These are phyloP conservation scores for Crotalus helleri DNA, from an alignment of 2,113 vertebrate genomes.

Conservation along the genomic window DNA sequence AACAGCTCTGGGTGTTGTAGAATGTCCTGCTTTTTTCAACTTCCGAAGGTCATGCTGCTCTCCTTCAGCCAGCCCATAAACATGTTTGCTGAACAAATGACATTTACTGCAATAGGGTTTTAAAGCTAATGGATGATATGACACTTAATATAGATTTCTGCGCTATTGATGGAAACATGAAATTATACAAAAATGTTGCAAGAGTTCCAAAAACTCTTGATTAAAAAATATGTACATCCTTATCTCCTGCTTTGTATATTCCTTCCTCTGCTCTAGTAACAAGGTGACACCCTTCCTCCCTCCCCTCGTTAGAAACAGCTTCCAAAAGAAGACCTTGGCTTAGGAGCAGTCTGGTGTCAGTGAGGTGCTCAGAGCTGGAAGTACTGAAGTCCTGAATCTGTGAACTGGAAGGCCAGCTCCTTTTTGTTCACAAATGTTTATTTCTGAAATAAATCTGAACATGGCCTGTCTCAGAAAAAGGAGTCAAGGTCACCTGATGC, in stretches of 20 bases:
- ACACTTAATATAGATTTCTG: constrained; percentile 36
- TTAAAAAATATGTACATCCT: constrained; percentile 57
- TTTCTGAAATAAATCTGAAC: not conserved
- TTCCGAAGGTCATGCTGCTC: constrained; percentile 20
- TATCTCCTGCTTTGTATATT: not conserved
- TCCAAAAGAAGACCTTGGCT: constrained; percentile 33
- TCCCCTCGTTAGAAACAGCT: constrained; percentile 31
- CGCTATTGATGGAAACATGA: constrained; percentile 47
- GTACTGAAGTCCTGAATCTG: not conserved
- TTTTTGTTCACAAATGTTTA: constrained; percentile 11
- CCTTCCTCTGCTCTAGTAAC: constrained; percentile 22
- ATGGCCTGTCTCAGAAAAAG: constrained; percentile 19
- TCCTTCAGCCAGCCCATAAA: constrained; percentile 37
- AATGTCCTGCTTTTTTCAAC: not conserved
- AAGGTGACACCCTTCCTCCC: constrained; percentile 13
- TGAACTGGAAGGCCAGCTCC: not conserved
- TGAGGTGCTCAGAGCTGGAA: not conserved
- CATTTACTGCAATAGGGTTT: constrained; percentile 28
- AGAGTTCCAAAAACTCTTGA: constrained; percentile 41
- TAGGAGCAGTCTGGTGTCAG: constrained; percentile 30
- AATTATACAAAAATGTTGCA: constrained; percentile 52
- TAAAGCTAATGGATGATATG: constrained; percentile 27
- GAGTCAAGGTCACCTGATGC: not conserved
- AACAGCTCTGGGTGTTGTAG: constrained; percentile 3
- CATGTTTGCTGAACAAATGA: constrained; percentile 36